Evolutionary conservation across 2,797 vertebrate genomes (phyloP).

Genomic region (Sus cebifrons): DNA sequence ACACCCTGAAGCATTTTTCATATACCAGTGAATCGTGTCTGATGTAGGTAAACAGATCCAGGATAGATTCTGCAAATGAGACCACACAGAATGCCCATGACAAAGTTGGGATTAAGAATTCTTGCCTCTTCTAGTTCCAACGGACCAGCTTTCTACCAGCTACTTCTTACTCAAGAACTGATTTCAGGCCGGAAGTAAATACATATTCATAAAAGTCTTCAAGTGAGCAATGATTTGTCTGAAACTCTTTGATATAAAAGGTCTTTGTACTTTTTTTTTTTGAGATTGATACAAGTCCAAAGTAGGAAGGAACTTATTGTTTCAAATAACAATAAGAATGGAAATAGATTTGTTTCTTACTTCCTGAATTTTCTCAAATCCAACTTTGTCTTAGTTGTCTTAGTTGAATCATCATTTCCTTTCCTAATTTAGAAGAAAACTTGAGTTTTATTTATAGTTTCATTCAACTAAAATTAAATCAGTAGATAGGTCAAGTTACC

Average conservation of each 20-base stretch:
- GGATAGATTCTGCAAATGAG: background rate
- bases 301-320: slow-evolving; percentile 80
- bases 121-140: background rate
- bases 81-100: background rate
- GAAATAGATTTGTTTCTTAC: slow-evolving; percentile 73
- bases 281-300: slow-evolving; percentile 9
- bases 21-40: background rate
- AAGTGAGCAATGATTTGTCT: background rate
- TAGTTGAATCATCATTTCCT: slow-evolving; percentile 73
- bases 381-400: slow-evolving; percentile 77
- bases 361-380: slow-evolving; percentile 68
- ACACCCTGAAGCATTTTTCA: background rate
- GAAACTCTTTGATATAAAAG: background rate
- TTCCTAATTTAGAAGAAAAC: slow-evolving; percentile 75
- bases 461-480: slow-evolving; percentile 78
- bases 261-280: background rate
- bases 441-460: slow-evolving; percentile 74
- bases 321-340: slow-evolving; percentile 80
- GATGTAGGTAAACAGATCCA: background rate
- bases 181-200: background rate
- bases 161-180: background rate
- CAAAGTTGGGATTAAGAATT: background rate
- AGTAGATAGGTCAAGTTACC: slow-evolving; percentile 25
- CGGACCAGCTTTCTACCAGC: background rate
- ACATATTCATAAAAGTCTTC: background rate